Evolutionary conservation across 2,888 invertebrate genomes (phyloP), one percentile per base, ranked within the genome.

Genomic region (Geotrupes spiniger): DNA sequence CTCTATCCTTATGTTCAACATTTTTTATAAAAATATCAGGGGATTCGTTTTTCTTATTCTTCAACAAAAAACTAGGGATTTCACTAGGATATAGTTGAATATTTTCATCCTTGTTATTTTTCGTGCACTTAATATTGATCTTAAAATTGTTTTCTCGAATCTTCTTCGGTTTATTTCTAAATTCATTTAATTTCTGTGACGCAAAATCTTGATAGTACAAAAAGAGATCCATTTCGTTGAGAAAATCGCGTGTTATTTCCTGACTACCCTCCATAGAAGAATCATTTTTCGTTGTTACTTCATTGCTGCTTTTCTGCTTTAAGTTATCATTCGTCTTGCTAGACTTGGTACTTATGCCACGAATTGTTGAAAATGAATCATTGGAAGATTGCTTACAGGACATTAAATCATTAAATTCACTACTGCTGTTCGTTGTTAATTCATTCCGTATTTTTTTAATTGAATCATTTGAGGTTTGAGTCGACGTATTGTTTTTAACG

Each of bases 231-330:
- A 49, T 49, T 16, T 49, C 49, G 10, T 16, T 27, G n/a, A 49
- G 17, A 27, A 49, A 49, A 21, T 49, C 37, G 17, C 44, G 11
- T 1, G 44, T 44, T 17, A 49, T 15, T 37, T 45, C 36, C 2
- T 41, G 28, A 29, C 49, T 49, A 21, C 49, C 49, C n/a, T 25
- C 49, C 49, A 49, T 45, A 21, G 36, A 40, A 6, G 42, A 42
- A 21, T 12, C 15, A 8, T 14, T 31, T 6, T 31, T n/a, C n/a
- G 9, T 10, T 9, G 33, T 14, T n/a, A 3, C 14, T 1, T 33
- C 33, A 5, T 29, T 11, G 29, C 29, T 29, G 2, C 14, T 33
- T 14, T 2, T 33, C 15, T 33, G 12, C 33, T 33, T 33, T 8
- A 21, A 3, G 6, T 6, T 4, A 4, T 21, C 21, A 21, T 21